Percentiles rank a stretch among this genome's conserved stretches.
phyloP scores from a whole-genome alignment of 1,140 invertebrate genomes.

The Agraylea sexmaculata region DNA sequence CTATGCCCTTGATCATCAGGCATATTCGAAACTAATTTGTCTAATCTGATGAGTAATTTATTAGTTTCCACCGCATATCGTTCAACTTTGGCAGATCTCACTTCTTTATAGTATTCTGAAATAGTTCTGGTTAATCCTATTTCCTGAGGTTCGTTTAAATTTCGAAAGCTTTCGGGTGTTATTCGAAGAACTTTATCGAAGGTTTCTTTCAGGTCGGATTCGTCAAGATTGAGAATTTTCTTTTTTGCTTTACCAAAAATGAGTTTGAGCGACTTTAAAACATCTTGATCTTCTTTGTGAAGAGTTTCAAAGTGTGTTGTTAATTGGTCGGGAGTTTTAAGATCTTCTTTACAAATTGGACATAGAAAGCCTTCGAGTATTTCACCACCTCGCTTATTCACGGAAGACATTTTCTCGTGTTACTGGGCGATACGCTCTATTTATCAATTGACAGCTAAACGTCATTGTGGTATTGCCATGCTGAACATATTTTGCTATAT shows the following conservation, averaged over 20 bases:
- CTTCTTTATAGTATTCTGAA: conserved; percentile 66
- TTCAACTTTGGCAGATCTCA: conserved; percentile 55
- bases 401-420: too few species aligned
- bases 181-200: conserved; percentile 39
- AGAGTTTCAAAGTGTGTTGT: conserved; percentile 79
- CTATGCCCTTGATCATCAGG: conserved; percentile 68
- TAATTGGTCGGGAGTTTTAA: conserved; percentile 68
- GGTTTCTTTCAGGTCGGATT: conserved; percentile 44
- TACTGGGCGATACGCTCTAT: too few species aligned
- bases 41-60: conserved; percentile 85
- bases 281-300: conserved; percentile 81
- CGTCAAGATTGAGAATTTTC: conserved; percentile 72
- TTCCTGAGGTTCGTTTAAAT: conserved; percentile 48
- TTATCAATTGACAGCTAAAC: not conserved
- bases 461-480: too few species aligned
- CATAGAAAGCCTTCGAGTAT: conserved; percentile 88
- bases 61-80: conserved; percentile 90
- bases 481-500: too few species aligned
- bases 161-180: conserved; percentile 15
- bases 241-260: conserved; percentile 83
- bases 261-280: conserved; percentile 82
- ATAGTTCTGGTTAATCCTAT: conserved; percentile 55
- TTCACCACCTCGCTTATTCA: conserved; percentile 35
- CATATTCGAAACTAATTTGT: conserved; percentile 79
- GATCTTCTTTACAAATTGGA: conserved; percentile 82